phyloP scores from a whole-genome alignment of 2,797 vertebrate genomes.

The Labeo calbasu region DNA sequence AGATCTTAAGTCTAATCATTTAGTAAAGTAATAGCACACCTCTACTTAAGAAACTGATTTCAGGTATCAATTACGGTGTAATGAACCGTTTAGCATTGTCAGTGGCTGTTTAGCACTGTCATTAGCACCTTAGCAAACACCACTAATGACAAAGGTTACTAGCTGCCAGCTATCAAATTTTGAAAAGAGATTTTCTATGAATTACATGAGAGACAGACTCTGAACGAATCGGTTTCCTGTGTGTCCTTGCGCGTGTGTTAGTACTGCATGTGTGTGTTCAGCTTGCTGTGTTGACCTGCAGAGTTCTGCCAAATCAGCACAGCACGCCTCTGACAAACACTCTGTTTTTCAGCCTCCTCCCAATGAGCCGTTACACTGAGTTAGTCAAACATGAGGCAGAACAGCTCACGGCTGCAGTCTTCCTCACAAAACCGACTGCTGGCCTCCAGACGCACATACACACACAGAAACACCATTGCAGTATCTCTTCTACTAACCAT shows the following conservation, averaged over 20 bases:
- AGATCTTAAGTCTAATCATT: neutral
- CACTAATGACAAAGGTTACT: neutral
- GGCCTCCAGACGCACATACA: constrained; percentile 12
- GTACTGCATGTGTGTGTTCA: neutral
- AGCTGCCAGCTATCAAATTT: neutral
- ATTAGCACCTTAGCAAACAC: neutral
- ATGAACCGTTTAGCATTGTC: neutral
- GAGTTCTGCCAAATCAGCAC: constrained; percentile 27
- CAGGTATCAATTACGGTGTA: neutral
- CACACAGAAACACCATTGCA: neutral
- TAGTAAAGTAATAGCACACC: neutral
- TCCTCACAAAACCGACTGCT: neutral
- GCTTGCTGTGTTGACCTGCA: constrained; percentile 26
- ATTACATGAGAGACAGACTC: neutral
- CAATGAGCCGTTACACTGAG: constrained; percentile 16
- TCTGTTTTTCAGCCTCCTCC: constrained; percentile 26
- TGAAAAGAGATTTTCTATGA: neutral
- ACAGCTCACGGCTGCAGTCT: constrained; percentile 31
- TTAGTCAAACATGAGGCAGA: constrained; percentile 34
- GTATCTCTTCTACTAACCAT: constrained; percentile 16
- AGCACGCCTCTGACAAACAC: constrained; percentile 38
- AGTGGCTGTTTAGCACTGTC: neutral
- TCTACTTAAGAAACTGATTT: neutral
- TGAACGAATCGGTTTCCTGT: neutral
- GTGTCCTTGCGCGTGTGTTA: neutral